phyloP scores from a whole-genome alignment of 2,888 invertebrate species.

The Hemicrepidius hirtus region DNA sequence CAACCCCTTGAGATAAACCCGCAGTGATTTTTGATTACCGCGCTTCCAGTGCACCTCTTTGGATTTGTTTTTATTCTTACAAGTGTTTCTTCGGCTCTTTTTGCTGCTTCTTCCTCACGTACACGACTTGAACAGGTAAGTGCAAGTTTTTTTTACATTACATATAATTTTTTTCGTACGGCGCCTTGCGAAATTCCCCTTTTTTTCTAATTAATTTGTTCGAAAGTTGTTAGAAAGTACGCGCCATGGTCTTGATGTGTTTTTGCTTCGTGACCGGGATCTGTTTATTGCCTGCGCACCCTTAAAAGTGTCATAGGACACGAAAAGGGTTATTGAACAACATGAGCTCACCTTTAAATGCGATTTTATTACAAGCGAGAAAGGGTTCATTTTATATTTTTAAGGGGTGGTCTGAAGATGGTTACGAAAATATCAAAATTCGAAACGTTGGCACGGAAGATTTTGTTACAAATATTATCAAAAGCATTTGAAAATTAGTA shows the following conservation, averaged over 20 bases:
- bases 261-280: slow-evolving; percentile 30
- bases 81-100: not conserved
- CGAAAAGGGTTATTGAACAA: slow-evolving; percentile 25
- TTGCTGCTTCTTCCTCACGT: not conserved
- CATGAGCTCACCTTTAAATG: not conserved
- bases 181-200: slow-evolving; percentile 27
- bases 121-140: slow-evolving; percentile 23
- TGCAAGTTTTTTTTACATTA: slow-evolving; percentile 2
- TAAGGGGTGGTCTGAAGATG: too few relatives aligned
- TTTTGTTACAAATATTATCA: too few relatives aligned
- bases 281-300: slow-evolving; percentile 18
- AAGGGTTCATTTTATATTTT: too few relatives aligned
- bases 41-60: slow-evolving; percentile 14
- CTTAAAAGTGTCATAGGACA: slow-evolving; percentile 20
- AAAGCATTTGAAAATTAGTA: too few relatives aligned
- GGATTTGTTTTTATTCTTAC: slow-evolving; percentile 28
- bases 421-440: too few relatives aligned
- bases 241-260: slow-evolving; percentile 27
- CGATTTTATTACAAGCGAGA: too few relatives aligned
- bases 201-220: slow-evolving; percentile 33
- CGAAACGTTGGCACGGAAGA: too few relatives aligned
- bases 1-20: slow-evolving; percentile 21
- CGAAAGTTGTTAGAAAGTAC: slow-evolving; percentile 40
- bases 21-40: slow-evolving; percentile 1
- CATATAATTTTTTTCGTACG: not conserved